Base-by-base conservation (phyloP, 2,113 vertebrate genomes). In the Mirza zaza region DNA sequence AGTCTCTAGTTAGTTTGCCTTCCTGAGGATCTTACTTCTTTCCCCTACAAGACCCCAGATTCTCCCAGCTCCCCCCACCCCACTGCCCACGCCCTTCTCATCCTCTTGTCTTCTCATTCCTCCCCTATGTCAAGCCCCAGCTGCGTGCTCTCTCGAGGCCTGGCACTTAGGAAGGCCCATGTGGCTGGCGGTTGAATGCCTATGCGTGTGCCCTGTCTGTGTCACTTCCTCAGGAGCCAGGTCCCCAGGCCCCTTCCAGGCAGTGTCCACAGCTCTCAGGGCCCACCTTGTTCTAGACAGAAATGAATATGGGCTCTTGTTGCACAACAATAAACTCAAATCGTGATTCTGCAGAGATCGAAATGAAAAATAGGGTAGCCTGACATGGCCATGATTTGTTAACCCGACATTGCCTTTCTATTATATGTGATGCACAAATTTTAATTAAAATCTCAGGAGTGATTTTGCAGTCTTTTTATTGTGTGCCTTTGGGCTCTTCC, bases 361-460 rank as follows among this genome's bases (percentile, higher is more conserved):
- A 2, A 70, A 92, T 80, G 97, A 97, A 73, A 71, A 81, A 29
- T 70, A 65, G 1, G 55, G 39, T 63, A 70, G 68, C 50, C 95
- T 59, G 67, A 85, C 71, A 42, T 23, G 3, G 8, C 52, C 15
- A 0, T 77, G 77, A 94, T 96, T 93, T 94, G 94, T 90, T 87
- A 80, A 34, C 61, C 91, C 75, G 77, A 61, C 73, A 12, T 57
- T 2, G 17, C 68, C 52, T 84, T 67, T 76, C 94, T 39, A 55
- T 55, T 55, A 18, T 55, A 6, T 13, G 67, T 21, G 6, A 18
- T 76, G 75, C 59, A 65, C 83, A 87, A 36, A 65, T 93, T 96
- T 93, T 94, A 96, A 96, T 95, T 96, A 84, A 96, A 96, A 84
- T 76, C 83, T 73, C 76, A 89, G 87, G 34, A 68, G 76, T 52